Percentiles rank a stretch among this genome's conserved stretches.
Evolutionary conservation across 2,888 invertebrate genomes (phyloP).

Genomic region (Amphipyra berbera): DNA sequence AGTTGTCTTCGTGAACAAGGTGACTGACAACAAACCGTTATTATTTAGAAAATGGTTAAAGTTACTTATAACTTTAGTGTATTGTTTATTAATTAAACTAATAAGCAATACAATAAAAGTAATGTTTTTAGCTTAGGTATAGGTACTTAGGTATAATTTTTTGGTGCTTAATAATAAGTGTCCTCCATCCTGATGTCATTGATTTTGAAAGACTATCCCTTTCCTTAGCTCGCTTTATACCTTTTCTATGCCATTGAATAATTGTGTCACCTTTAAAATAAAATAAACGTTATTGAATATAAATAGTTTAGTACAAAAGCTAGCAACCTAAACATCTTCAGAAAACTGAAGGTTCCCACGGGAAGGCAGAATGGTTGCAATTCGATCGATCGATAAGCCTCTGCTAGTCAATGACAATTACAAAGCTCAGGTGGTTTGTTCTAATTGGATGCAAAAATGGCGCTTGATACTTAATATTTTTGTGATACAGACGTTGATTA

Average conservation of each 20-base stretch:
- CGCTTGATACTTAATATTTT: conserved; percentile 17
- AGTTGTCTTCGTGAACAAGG: conserved; percentile 50
- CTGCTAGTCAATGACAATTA: conserved; percentile 46
- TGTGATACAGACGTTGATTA: conserved; percentile 14
- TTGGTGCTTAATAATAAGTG: too few species aligned
- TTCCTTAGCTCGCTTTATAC: conserved; percentile 17
- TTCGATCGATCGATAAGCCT: conserved; percentile 52
- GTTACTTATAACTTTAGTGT: conserved; percentile 11
- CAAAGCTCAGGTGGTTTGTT: conserved; percentile 37
- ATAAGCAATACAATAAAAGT: background rate
- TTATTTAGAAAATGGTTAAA: conserved; percentile 21
- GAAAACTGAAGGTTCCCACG: conserved; percentile 53
- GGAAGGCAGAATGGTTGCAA: conserved; percentile 47
- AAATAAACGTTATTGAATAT: conserved; percentile 9
- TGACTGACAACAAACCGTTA: conserved; percentile 38
- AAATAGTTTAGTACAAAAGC: conserved; percentile 22
- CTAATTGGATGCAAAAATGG: conserved; percentile 44
- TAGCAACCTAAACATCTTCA: conserved; percentile 18
- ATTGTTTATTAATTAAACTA: conserved; percentile 4
- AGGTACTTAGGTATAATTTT: too few species aligned
- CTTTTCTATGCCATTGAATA: conserved; percentile 31
- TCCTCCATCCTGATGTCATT: conserved; percentile 15
- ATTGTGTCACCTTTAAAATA: conserved; percentile 22
- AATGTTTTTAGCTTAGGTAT: too few species aligned
- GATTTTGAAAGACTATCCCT: conserved; percentile 26